Evolutionary conservation across 2,113 vertebrate species (phyloP), one percentile per base, ranked within the genome.

Genomic region (Chiloscyllium plagiosum): DNA sequence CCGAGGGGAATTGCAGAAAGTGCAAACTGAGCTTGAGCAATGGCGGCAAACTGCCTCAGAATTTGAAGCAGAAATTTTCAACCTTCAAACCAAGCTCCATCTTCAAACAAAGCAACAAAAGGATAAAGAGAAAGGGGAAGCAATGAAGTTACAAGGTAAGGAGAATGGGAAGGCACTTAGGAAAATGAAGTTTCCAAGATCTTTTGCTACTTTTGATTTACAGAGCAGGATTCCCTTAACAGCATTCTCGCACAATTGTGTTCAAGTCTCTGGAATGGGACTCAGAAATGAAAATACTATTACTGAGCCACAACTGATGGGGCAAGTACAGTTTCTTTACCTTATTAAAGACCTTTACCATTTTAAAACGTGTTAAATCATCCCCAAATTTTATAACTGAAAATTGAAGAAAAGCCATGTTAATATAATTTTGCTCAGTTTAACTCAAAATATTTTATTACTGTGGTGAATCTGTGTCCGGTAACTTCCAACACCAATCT

Each of bases 31-130:
- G 96, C 98, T 99, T 1, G 99, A 99, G 95, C 98, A 97, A 95
- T 99, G 99, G 98, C 97, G 98, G 96, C 98, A 97, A 96, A 98
- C 98, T 24, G 99, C 99, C 0, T 97, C 98, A 0, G 98, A 98
- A 50, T 99, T 99, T 61, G 99, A 99, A 96, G 97, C 97, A 96
- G 99, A 99, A 96, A 98, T 99, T 96, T 96, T 97, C 13, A 97
- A 96, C 68, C 97, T 99, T 96, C 99, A 99, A 96, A 98, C 98
- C 96, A 98, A 97, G 92, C 99, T 99, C 96, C 97, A 98, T 69
- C 97, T 97, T 96, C 98, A 98, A 90, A 98, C 98, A 95, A 98
- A 98, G 96, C 97, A 98, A 94, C 98, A 97, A 65, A 98, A 98
- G 95, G 97, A 98, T 96, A 97, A 98, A 96, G 98, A 99, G 95